Evolutionary conservation across 37 sponge, comb jelly and placozoan genomes (phyloP).

Genomic region (Spongilla lacustris): DNA sequence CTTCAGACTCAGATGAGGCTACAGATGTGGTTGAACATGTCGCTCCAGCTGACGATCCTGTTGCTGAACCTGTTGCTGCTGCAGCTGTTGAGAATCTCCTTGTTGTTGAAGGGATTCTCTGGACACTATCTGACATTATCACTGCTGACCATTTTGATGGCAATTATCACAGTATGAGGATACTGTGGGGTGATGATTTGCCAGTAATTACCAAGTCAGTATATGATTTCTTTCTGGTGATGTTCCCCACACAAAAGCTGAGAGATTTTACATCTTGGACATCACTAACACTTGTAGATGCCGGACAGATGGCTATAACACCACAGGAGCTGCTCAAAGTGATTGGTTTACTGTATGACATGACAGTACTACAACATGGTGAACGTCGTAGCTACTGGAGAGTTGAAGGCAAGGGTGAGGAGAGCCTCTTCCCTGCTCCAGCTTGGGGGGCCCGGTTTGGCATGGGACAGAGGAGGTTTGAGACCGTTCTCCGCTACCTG

Average conservation of each 20-base stretch:
- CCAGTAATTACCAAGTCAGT: not conserved
- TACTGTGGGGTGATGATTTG: not conserved
- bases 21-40: not conserved
- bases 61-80: too few species aligned
- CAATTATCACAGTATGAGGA: not conserved
- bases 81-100: too few species aligned
- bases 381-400: not conserved
- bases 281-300: not conserved
- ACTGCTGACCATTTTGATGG: slow-evolving; percentile 1
- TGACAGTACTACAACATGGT: not conserved
- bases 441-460: not conserved
- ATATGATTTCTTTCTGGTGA: not conserved
- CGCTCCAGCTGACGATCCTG: not conserved
- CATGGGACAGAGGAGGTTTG: not conserved
- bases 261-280: not conserved
- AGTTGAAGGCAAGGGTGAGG: not conserved
- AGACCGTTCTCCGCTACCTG: not conserved
- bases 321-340: not conserved
- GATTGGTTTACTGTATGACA: not conserved
- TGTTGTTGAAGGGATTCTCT: not conserved
- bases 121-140: not conserved
- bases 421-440: not conserved
- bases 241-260: not conserved
- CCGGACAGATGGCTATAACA: not conserved
- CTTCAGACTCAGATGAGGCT: not conserved